Evolutionary conservation across 2,888 invertebrate species (phyloP), one percentile per base, ranked within the genome.

Genomic region (Nemurella pictetii): DNA sequence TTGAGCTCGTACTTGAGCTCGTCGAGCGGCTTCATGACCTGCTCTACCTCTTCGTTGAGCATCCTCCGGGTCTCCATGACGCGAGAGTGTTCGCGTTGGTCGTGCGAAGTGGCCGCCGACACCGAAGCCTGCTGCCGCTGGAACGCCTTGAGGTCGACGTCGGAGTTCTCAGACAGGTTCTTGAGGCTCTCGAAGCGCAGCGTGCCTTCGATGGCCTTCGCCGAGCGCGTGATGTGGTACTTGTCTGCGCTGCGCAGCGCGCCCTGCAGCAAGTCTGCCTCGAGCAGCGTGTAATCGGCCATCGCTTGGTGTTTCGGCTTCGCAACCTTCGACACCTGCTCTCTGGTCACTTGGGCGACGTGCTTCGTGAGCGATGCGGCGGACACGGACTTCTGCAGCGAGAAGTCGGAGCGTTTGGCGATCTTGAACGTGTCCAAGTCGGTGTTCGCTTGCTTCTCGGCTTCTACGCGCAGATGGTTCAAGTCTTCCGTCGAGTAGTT

Each of bases 401-500:
- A 85, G 55, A 85, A 86, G 55, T 86, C 81, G 35, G 84, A 85
- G 25, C 80, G 82, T 91, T 89, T 92, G 93, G 87, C 93, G 93
- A 87, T 92, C 91, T 84, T 85, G 77, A 85, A 80, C 28, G 81
- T 86, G 85, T 92, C 92, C 55, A 95, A 91, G 90, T 94, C 93
- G 87, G 93, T 92, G 90, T 94, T 95, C 80, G 95, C 95, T 89
- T 94, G 93, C 86, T 93, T 93, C 86, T 95, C 93, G 77, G 94
- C 93, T 89, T 94, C 93, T 87, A 93, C 92, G 78, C 95, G 94
- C 89, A 95, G 92, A 88, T 92, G 92, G 30, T 93, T 90, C 83
- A 96, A 91, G 89, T 96, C 95, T 88, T 93, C 93, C 87, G 93
- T 92, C 55, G 94, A 93, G 89, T 96, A 96, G 80, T 93, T 92